Percentiles rank a stretch among this genome's conserved stretches.
Conservation (phyloP, 2,113 vertebrate species). For the Zosterops pallidus region DNA sequence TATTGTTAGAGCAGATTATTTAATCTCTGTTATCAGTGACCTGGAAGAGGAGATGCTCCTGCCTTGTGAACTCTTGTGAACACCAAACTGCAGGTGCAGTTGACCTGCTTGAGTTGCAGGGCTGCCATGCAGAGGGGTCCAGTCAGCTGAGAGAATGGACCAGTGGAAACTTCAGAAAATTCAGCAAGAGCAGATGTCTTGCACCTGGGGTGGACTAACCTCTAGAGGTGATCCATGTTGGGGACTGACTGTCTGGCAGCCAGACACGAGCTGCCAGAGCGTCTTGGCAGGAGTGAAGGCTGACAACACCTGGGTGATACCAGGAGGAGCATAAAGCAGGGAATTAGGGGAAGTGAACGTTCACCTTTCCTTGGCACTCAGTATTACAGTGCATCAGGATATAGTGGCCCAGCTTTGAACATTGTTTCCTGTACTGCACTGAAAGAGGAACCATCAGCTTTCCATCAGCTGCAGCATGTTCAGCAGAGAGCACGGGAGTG, state of each 20-base stretch:
- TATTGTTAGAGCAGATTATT: background rate
- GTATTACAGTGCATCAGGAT: background rate
- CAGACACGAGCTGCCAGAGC: background rate
- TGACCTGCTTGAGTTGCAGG: background rate
- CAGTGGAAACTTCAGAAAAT: background rate
- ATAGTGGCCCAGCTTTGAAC: background rate
- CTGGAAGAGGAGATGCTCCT: background rate
- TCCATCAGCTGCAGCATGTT: background rate
- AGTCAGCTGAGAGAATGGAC: background rate
- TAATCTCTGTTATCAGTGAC: background rate
- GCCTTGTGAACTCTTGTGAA: background rate
- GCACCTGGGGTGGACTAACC: fast-evolving
- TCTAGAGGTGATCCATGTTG: background rate
- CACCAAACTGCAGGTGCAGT: background rate
- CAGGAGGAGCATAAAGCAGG: background rate
- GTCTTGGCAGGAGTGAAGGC: background rate
- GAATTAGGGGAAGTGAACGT: background rate
- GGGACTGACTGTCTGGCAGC: background rate
- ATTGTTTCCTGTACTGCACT: background rate
- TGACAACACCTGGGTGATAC: fast-evolving
- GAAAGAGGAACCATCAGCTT: background rate
- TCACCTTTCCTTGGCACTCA: background rate
- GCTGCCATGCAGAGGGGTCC: background rate
- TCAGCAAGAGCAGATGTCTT: background rate
- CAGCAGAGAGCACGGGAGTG: background rate